These are phyloP conservation scores for Cavia porcellus DNA, from an alignment of 2,113 vertebrate species.

Conservation along the genomic window DNA sequence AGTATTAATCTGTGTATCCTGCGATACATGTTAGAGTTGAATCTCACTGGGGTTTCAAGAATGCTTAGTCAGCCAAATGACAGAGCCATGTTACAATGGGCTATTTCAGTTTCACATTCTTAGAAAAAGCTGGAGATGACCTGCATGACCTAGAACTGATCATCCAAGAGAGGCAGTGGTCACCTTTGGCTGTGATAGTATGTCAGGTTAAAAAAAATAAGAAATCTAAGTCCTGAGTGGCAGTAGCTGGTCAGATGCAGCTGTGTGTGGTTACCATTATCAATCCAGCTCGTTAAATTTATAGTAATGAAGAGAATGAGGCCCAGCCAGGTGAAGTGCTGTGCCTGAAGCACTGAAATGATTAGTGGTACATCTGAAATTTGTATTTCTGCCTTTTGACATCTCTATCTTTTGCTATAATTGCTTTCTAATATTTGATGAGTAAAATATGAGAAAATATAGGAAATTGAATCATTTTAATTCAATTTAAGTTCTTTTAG, in stretches of 20 bases:
- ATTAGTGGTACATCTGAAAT: not conserved
- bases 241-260: not conserved
- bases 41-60: not conserved
- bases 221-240: not conserved
- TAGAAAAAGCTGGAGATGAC: not conserved
- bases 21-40: not conserved
- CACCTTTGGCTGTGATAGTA: not conserved
- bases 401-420: conserved; percentile 1
- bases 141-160: not conserved
- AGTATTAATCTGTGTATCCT: not conserved
- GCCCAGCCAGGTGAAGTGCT: not conserved
- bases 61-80: not conserved
- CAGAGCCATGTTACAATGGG: not conserved
- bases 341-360: not conserved
- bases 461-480: conserved; percentile 47
- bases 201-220: not conserved
- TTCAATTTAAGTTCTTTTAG: conserved; percentile 32
- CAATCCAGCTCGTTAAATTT: not conserved
- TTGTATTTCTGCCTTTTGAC: not conserved
- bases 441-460: not conserved
- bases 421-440: conserved; percentile 29
- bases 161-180: not conserved
- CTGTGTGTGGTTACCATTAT: not conserved
- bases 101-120: not conserved
- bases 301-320: not conserved